Conservation (phyloP, 2,888 invertebrate genomes). For the Tenthredo scrophulariae region DNA sequence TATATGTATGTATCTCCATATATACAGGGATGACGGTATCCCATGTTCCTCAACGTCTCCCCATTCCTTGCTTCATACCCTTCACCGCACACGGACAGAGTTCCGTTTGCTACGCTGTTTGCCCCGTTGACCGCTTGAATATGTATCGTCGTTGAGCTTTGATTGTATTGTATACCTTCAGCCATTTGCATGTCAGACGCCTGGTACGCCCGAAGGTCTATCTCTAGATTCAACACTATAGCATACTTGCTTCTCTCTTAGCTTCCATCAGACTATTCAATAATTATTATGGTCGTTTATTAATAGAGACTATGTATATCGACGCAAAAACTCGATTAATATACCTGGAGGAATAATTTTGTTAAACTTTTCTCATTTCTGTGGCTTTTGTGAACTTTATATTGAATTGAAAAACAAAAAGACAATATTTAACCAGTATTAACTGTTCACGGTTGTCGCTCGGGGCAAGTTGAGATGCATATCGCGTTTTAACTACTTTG, state of each 20-base stretch:
- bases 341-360: background rate
- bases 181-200: conserved; percentile 66
- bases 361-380: background rate
- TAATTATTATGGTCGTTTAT: background rate
- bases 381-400: background rate
- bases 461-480: conserved; percentile 7
- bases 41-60: conserved; percentile 8
- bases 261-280: background rate
- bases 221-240: background rate
- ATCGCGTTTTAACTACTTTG: background rate
- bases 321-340: background rate
- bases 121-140: conserved; percentile 67
- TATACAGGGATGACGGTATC: background rate
- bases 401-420: background rate
- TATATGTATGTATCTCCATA: background rate
- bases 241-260: too few relatives aligned
- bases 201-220: conserved; percentile 17
- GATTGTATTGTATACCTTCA: conserved; percentile 64
- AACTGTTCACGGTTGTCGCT: background rate
- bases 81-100: background rate
- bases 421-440: background rate
- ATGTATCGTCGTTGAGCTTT: conserved; percentile 68
- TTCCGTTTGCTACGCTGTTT: conserved; percentile 47
- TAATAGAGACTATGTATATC: background rate
- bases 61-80: background rate